Conservation (phyloP, 2,888 invertebrate genomes). For the Drosophila mulleri region DNA sequence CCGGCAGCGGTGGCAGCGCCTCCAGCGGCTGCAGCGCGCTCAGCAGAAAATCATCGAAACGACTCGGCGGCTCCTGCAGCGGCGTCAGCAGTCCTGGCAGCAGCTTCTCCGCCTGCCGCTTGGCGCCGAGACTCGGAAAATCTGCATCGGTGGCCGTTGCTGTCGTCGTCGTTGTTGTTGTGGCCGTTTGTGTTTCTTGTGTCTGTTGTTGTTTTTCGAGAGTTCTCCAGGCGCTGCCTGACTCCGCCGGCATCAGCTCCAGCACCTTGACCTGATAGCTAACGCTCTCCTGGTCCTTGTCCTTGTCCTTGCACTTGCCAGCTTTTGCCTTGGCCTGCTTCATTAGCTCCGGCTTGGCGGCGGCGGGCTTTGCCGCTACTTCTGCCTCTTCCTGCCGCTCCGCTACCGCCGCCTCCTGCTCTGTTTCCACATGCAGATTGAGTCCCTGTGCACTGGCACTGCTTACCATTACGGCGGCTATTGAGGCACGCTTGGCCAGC, state of each 20-base stretch:
- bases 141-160: conserved; percentile 14
- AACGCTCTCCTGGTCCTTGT: background rate
- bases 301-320: conserved; percentile 2
- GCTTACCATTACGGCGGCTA: conserved; percentile 60
- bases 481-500: conserved; percentile 54
- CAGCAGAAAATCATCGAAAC: conserved; percentile 72
- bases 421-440: conserved; percentile 53
- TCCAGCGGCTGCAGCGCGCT: conserved; percentile 60
- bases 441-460: conserved; percentile 69
- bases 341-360: conserved; percentile 2
- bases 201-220: conserved; percentile 27
- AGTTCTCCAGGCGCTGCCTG: conserved; percentile 27
- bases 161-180: conserved; percentile 5
- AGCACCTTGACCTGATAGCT: conserved; percentile 36
- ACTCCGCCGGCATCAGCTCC: conserved; percentile 20
- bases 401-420: background rate
- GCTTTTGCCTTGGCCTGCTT: conserved; percentile 1
- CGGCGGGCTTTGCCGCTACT: background rate
- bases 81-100: conserved; percentile 10
- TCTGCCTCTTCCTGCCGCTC: background rate
- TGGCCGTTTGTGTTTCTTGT: conserved; percentile 6
- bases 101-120: conserved; percentile 14
- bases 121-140: background rate
- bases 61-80: conserved; percentile 15
- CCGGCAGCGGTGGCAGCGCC: conserved; percentile 74